Evolutionary conservation across 2,797 vertebrate genomes (phyloP).

Genomic region (Cryptoblepharus egeriae): DNA sequence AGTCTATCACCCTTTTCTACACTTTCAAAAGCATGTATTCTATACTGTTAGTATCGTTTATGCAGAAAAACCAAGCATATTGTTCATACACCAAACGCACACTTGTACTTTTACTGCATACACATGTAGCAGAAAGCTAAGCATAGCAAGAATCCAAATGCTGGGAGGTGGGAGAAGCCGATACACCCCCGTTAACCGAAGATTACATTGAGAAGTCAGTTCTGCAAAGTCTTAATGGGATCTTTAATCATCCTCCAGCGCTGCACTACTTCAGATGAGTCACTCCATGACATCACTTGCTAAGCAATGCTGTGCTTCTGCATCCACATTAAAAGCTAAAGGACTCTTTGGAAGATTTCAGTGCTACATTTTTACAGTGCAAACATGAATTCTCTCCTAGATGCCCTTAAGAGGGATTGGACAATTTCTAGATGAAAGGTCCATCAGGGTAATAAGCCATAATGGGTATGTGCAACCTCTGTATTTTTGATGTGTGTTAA

Average conservation of each 20-base stretch:
- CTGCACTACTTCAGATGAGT: neutral
- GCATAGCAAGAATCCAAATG: neutral
- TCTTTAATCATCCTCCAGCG: neutral
- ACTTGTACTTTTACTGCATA: neutral
- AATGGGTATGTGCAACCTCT: no score
- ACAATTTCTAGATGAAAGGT: no score
- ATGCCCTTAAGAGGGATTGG: no score
- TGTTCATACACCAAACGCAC: neutral
- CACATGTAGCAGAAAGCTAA: neutral
- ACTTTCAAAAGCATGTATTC: neutral
- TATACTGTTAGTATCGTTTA: neutral
- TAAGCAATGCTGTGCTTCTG: neutral
- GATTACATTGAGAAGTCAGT: neutral
- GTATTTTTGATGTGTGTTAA: no score
- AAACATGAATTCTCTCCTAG: neutral
- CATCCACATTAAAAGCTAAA: neutral
- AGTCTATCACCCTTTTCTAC: neutral
- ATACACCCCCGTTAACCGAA: neutral
- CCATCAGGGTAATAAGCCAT: no score
- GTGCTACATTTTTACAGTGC: neutral
- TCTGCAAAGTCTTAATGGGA: neutral
- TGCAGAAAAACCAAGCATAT: neutral
- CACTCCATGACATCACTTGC: neutral
- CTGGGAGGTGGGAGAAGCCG: neutral
- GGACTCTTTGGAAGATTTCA: neutral